A percentile compares a stretch with the other conserved stretches of the same genome.
Conservation (phyloP, 2,113 vertebrate species). For the Psittacula cyanocephala region DNA sequence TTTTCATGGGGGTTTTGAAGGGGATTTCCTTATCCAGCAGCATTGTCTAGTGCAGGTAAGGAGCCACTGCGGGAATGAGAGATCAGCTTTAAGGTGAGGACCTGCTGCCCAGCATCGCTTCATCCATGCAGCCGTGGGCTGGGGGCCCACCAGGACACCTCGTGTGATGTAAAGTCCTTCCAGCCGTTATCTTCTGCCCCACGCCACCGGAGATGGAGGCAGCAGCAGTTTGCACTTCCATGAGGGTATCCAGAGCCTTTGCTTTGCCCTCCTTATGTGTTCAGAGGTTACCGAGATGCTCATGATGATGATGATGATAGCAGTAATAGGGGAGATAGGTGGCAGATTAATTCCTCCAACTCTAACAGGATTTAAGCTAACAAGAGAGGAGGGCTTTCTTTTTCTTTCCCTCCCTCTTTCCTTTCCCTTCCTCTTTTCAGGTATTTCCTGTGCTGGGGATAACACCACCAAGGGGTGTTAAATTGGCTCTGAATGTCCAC, state of each 20-base stretch:
- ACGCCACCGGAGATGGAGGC: background rate
- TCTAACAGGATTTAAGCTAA: slow-evolving; percentile 49
- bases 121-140: fast-evolving
- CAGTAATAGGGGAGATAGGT: background rate
- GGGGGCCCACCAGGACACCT: background rate
- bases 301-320: background rate
- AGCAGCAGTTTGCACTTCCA: background rate
- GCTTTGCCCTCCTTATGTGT: background rate
- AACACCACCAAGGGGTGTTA: slow-evolving; percentile 68
- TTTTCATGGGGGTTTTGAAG: fast-evolving
- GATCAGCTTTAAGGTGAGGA: background rate
- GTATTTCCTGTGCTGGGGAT: slow-evolving; percentile 58
- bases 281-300: background rate
- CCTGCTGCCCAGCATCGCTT: background rate
- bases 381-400: slow-evolving; percentile 20
- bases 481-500: slow-evolving; percentile 75
- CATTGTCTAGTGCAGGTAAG: background rate
- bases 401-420: background rate
- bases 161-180: background rate
- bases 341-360: slow-evolving; percentile 41
- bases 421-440: slow-evolving; percentile 43
- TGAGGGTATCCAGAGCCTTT: background rate
- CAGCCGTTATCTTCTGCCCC: fast-evolving
- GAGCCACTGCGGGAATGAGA: background rate
- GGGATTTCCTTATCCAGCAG: background rate